A percentile compares a stretch with the other conserved stretches of the same genome.
These are phyloP conservation scores for Chymomyza fuscimana DNA, from an alignment of 2,888 invertebrate species.

Conservation along the genomic window DNA sequence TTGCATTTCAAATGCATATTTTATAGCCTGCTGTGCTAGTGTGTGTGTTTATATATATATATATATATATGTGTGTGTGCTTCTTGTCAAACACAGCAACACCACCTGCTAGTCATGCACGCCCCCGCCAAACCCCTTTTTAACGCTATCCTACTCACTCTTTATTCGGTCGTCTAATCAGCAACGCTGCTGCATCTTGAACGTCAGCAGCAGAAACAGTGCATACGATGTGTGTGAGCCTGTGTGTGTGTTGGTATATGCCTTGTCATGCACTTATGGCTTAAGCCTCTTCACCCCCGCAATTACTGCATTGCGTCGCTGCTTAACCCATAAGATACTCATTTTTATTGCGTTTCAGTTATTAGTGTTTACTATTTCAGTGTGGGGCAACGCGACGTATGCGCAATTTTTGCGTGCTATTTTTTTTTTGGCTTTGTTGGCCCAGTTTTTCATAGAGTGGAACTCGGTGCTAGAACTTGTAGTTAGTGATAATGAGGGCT, in stretches of 20 bases:
- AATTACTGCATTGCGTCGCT: conserved; percentile 39
- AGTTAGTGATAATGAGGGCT: conserved; percentile 1
- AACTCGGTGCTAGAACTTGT: background rate
- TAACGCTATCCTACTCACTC: conserved; percentile 5
- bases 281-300: background rate
- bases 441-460: background rate
- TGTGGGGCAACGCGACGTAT: conserved; percentile 2
- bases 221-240: conserved; percentile 3
- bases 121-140: conserved; percentile 4
- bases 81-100: conserved; percentile 17
- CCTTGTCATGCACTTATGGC: background rate
- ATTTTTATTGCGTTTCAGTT: conserved; percentile 63
- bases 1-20: conserved; percentile 61
- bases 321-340: conserved; percentile 57
- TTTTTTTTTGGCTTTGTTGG: background rate
- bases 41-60: background rate
- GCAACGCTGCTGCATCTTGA: conserved; percentile 12
- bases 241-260: conserved; percentile 10
- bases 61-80: conserved; percentile 2
- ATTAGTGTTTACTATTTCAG: conserved; percentile 27
- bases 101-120: conserved; percentile 50
- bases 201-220: background rate
- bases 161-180: conserved; percentile 50
- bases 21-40: conserved; percentile 28
- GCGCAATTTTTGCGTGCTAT: conserved; percentile 8